Base-by-base conservation (phyloP, 2,888 invertebrate species). In the Drepanosiphum platanoidis region DNA sequence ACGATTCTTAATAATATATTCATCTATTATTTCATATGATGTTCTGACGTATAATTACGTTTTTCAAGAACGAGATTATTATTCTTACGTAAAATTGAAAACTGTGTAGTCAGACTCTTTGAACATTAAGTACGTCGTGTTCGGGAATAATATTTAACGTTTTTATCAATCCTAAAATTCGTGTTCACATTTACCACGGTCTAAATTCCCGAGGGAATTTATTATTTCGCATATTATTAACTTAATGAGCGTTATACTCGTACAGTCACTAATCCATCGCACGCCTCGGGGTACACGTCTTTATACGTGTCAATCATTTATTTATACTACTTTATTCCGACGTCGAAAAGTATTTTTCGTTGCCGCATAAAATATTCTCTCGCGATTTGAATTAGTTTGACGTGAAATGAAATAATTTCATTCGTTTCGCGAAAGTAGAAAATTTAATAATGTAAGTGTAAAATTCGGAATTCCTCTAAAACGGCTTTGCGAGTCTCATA, bases 371-470 rank as follows among this genome's bases (percentile, higher is more conserved):
- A 30, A 39, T 61, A 71, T 81, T 72, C 15, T 81, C n/a, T 39
- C 15, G 32, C 30, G 58, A 81, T 72, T 72, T 27, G 39, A 71
- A 81, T 81, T 81, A 39, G 58, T 71, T 61, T 72, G 39, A 72
- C 58, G 58, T 39, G 71, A 71, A 71, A 72, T 71, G 13, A 61
- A 81, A 81, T 81, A 61, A 81, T 61, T 71, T 30, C 58, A 72
- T 81, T 81, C 52, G 27, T 42, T 72, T 42, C 15, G 22, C 42
- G 32, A 11, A 52, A 70, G 52, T 32, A 81, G 58, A 42, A 71
- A 71, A 81, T 81, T 81, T 71, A 71, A 81, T 81, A 81, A 58
- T 66, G 66, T 79, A 72, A 34, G 66, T n/a, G 64, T 78, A 64
- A 36, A 36, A 46, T 70, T 61, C 9, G 58, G 71, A 72, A 81